Evolutionary conservation across 2,113 vertebrate species (phyloP).

Genomic region (Elaphurus davidianus): DNA sequence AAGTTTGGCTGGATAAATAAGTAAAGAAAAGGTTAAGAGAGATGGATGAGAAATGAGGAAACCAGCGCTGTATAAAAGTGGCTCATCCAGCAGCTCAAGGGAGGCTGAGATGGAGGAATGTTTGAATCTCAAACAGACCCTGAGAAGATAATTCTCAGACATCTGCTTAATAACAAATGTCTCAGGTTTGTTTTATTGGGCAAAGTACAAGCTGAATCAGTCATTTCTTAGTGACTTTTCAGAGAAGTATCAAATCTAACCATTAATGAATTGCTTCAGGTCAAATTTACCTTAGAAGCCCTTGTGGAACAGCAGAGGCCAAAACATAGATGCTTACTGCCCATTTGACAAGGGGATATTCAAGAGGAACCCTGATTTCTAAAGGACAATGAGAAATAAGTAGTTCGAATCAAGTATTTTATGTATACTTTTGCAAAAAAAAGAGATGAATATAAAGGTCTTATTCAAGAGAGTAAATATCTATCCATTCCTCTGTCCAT

Average conservation of each 20-base stretch:
- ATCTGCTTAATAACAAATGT: not conserved
- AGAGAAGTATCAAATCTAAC: not conserved
- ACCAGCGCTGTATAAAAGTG: accelerated
- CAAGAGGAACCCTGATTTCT: not conserved
- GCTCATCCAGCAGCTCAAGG: not conserved
- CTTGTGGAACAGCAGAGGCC: not conserved
- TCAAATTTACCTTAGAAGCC: not conserved
- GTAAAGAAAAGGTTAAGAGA: not conserved
- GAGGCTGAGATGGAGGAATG: not conserved
- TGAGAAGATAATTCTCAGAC: not conserved
- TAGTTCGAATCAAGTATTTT: not conserved
- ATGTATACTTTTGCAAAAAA: not conserved
- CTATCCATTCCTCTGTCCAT: not conserved
- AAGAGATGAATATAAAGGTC: not conserved
- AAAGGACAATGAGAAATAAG: not conserved
- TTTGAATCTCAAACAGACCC: not conserved
- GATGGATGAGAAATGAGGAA: not conserved
- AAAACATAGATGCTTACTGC: not conserved
- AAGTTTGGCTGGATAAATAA: not conserved
- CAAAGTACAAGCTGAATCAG: not conserved
- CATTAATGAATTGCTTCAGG: not conserved
- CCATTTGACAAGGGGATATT: not conserved
- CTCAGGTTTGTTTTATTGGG: not conserved
- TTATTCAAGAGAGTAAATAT: not conserved
- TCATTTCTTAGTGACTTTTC: not conserved